Percentiles rank a stretch among this genome's conserved stretches.
phyloP scores from a whole-genome alignment of 1,140 invertebrate genomes.

The Drosophila neocordata region DNA sequence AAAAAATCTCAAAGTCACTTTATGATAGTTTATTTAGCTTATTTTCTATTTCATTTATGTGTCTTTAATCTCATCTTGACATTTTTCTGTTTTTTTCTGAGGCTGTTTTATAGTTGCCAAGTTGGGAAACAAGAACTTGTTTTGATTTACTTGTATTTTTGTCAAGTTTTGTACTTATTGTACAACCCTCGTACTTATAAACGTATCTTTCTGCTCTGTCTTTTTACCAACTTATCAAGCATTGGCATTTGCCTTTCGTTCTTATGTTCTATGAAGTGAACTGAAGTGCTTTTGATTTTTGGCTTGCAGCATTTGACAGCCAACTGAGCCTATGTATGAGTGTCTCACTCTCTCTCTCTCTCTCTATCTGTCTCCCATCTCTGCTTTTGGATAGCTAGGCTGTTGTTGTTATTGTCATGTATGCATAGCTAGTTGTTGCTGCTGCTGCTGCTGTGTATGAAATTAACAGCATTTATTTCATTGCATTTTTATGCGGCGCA shows the following conservation, averaged over 20 bases:
- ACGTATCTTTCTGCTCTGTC: not conserved
- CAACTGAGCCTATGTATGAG: constrained; percentile 44
- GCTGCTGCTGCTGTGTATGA: constrained; percentile 43
- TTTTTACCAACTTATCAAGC: not conserved
- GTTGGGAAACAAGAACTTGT: too few relatives aligned
- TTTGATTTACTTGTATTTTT: too few relatives aligned
- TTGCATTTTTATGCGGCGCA: constrained; percentile 58
- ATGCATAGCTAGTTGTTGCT: not conserved
- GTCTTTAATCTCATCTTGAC: too few relatives aligned
- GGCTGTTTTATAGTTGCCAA: too few relatives aligned
- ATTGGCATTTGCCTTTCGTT: constrained; percentile 13
- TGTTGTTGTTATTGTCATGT: not conserved
- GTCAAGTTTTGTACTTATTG: not conserved
- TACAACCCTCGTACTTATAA: not conserved
- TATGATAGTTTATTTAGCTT: too few relatives aligned
- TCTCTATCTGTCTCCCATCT: too few relatives aligned
- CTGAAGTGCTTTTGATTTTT: constrained; percentile 53
- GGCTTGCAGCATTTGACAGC: constrained; percentile 50
- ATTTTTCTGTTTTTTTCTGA: too few relatives aligned
- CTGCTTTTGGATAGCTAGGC: too few relatives aligned
- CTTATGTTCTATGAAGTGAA: constrained; percentile 19
- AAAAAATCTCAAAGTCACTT: too few relatives aligned
- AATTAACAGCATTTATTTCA: constrained; percentile 79
- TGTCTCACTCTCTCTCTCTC: not conserved
- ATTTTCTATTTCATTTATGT: too few relatives aligned